Evolutionary conservation across 2,113 vertebrate species (phyloP).

Genomic region (Meleagris gallopavo): DNA sequence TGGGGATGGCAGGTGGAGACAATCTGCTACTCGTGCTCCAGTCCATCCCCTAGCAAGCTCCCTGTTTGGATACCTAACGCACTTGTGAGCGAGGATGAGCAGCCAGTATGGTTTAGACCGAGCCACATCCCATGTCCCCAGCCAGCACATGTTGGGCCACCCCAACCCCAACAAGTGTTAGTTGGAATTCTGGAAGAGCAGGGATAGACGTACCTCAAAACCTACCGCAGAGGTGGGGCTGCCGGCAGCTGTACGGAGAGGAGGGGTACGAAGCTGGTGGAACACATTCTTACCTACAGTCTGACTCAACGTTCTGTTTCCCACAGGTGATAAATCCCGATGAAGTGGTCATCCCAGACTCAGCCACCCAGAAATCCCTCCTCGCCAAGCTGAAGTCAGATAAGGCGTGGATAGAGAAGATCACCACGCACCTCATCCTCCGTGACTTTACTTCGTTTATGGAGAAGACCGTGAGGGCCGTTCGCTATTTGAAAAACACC

Average conservation of each 20-base stretch:
- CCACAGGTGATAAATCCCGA: constrained; percentile 73
- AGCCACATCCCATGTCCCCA: not conserved
- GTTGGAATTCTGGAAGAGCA: fast-evolving
- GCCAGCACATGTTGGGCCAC: fast-evolving
- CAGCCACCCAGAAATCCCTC: constrained; percentile 45
- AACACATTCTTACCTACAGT: not conserved
- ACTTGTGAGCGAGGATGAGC: not conserved
- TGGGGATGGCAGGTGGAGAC: not conserved
- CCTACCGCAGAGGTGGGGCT: not conserved
- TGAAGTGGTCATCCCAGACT: constrained; percentile 28
- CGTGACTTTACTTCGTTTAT: constrained; percentile 79
- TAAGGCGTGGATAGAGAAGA: constrained; percentile 73
- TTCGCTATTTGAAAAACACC: constrained; percentile 60
- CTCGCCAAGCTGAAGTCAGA: constrained; percentile 26
- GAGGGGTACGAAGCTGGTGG: not conserved
- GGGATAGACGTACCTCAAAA: not conserved
- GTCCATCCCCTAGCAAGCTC: not conserved
- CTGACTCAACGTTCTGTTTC: not conserved
- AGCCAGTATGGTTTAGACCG: not conserved
- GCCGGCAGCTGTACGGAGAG: not conserved
- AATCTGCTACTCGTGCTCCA: not conserved
- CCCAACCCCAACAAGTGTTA: too few relatives aligned
- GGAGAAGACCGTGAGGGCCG: constrained; percentile 66
- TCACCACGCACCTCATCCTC: constrained; percentile 79
- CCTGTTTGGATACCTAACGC: not conserved